These are phyloP conservation scores for Pteruthius melanotis DNA, from an alignment of 2,113 vertebrate species.

Conservation along the genomic window DNA sequence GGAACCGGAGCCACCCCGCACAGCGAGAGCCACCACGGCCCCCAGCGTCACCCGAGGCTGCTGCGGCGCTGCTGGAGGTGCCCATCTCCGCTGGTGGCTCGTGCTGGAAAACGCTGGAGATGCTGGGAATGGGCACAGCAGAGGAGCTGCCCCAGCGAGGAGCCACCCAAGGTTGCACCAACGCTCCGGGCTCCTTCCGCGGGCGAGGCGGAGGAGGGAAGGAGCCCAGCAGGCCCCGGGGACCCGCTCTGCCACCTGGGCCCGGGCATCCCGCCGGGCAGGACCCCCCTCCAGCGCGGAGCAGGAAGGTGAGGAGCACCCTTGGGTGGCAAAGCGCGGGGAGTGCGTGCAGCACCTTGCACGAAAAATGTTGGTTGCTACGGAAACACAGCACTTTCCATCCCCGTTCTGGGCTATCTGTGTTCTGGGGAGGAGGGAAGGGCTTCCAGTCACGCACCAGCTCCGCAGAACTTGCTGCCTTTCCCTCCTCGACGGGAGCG, in stretches of 20 bases:
- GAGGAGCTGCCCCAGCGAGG: not conserved
- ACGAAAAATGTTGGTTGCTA: constrained; percentile 55
- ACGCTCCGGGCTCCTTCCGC: not conserved
- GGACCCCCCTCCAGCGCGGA: accelerated
- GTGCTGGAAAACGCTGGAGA: not conserved
- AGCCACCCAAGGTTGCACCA: not conserved
- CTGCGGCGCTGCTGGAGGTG: not conserved
- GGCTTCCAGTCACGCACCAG: constrained; percentile 37
- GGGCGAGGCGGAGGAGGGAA: not conserved
- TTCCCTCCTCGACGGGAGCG: not conserved
- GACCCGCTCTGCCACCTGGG: accelerated
- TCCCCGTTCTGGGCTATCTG: constrained; percentile 36
- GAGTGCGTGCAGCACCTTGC: constrained; percentile 48
- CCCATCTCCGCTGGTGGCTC: not conserved
- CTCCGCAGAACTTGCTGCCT: constrained; percentile 1
- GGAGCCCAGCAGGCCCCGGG: not conserved
- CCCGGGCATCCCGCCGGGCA: accelerated
- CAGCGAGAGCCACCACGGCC: accelerated
- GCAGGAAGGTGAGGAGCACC: constrained; percentile 42
- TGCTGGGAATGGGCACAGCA: accelerated
- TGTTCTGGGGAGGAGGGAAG: constrained; percentile 53
- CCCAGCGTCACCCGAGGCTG: not conserved
- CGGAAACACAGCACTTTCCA: constrained; percentile 53
- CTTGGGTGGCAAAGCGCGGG: constrained; percentile 26
- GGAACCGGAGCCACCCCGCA: accelerated